Percentiles rank a stretch among this genome's conserved stretches.
These are phyloP conservation scores for Crocallis elinguaria DNA, from an alignment of 2,888 invertebrate species.

Conservation along the genomic window DNA sequence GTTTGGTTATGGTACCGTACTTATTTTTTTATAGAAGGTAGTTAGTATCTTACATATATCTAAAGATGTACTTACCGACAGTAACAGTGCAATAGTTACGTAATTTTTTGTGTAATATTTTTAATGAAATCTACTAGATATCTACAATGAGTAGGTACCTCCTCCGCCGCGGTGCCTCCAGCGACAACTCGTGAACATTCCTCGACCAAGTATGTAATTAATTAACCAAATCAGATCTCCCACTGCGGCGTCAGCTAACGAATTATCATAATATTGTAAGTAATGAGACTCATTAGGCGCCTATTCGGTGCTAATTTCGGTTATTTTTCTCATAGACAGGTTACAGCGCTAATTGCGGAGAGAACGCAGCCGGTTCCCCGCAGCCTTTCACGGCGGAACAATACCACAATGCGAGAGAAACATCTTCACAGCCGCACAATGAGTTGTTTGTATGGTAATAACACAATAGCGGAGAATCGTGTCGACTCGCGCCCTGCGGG, in stretches of 20 bases:
- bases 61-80: neutral
- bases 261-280: conserved; percentile 18
- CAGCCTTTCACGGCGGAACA: conserved; percentile 28
- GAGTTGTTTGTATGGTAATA: conserved; percentile 39
- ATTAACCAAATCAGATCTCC: conserved; percentile 42
- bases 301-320: conserved; percentile 16
- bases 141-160: too few relatives aligned
- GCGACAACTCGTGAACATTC: conserved; percentile 44
- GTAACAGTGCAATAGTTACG: neutral
- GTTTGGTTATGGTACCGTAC: neutral
- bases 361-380: conserved; percentile 13
- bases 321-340: conserved; percentile 24
- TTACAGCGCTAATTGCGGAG: conserved; percentile 21
- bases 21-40: neutral
- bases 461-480: conserved; percentile 17
- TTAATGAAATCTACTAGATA: too few relatives aligned
- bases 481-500: neutral
- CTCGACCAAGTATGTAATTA: conserved; percentile 33
- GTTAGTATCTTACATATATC: neutral
- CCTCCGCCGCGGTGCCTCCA: conserved; percentile 11
- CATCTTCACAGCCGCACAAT: conserved; percentile 41
- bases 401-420: conserved; percentile 44
- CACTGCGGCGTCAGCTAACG: conserved; percentile 6
- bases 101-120: too few relatives aligned
- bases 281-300: conserved; percentile 23